phyloP scores from a whole-genome alignment of 2,797 vertebrate species.

The Megaceryle alcyon region DNA sequence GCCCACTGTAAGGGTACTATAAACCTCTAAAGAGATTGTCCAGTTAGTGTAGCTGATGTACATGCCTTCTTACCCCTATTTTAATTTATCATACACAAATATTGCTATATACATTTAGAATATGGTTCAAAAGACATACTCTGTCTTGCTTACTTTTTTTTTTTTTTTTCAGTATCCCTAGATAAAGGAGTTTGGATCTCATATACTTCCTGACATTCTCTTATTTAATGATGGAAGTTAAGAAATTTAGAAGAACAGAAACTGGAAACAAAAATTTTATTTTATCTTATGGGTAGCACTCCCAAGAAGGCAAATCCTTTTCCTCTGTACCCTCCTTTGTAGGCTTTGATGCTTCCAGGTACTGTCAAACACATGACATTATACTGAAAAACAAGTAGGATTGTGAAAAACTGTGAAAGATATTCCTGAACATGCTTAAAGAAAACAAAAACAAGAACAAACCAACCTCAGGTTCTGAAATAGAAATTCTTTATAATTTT shows the following conservation, averaged over 20 bases:
- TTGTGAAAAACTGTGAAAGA: constrained; percentile 15
- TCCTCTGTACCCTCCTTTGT: neutral
- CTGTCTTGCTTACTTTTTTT: neutral
- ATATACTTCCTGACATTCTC: neutral
- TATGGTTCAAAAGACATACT: neutral
- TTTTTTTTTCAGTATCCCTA: neutral
- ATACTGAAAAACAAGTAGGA: neutral
- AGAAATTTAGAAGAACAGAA: neutral
- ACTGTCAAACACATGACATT: neutral
- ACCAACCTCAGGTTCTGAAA: neutral
- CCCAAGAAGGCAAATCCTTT: neutral
- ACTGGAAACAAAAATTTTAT: neutral
- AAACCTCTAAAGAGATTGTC: neutral
- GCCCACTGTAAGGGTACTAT: neutral
- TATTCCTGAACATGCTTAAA: neutral
- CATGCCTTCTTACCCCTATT: neutral
- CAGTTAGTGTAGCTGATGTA: neutral
- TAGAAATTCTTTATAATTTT: neutral
- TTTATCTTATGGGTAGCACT: neutral
- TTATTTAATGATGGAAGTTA: neutral
- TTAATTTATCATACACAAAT: neutral
- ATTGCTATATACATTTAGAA: neutral
- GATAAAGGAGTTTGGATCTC: neutral
- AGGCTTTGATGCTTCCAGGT: constrained; percentile 4
- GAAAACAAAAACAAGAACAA: neutral